Evolutionary conservation across 1,140 invertebrate genomes (phyloP).

Genomic region (Macrobrachium nipponense): DNA sequence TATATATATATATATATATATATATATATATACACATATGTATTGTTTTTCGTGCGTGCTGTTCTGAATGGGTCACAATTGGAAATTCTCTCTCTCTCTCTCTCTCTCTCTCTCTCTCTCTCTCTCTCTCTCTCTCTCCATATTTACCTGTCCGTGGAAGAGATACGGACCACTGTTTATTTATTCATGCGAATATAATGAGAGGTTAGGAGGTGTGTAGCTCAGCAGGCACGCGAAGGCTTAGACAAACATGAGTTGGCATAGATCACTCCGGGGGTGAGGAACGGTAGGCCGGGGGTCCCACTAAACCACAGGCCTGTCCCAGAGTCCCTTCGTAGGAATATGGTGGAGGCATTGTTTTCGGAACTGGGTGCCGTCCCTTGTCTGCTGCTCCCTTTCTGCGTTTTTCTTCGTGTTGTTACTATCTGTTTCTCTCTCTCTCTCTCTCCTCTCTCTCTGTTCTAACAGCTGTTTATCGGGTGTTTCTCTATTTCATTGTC

Average conservation of each 20-base stretch:
- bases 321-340: not conserved
- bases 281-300: not conserved
- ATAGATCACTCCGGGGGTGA: constrained; percentile 29
- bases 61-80: not conserved
- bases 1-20: not conserved
- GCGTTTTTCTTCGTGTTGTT: not conserved
- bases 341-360: not conserved
- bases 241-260: constrained; percentile 35
- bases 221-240: constrained; percentile 39
- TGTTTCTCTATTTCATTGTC: no score
- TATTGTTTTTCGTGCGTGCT: not conserved
- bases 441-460: not conserved
- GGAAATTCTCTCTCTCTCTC: constrained; percentile 20
- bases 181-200: constrained; percentile 30
- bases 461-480: no score
- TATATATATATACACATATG: not conserved
- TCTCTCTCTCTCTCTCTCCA: no score
- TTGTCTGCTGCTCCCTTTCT: not conserved
- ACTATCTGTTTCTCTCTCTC: not conserved
- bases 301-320: not conserved
- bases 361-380: not conserved
- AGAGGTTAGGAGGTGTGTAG: constrained; percentile 49
- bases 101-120: constrained; percentile 26
- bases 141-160: not conserved
- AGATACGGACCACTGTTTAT: not conserved